Evolutionary conservation across 2,113 vertebrate species (phyloP), one percentile per base, ranked within the genome.

Genomic region (Erythrocercus mccallii): DNA sequence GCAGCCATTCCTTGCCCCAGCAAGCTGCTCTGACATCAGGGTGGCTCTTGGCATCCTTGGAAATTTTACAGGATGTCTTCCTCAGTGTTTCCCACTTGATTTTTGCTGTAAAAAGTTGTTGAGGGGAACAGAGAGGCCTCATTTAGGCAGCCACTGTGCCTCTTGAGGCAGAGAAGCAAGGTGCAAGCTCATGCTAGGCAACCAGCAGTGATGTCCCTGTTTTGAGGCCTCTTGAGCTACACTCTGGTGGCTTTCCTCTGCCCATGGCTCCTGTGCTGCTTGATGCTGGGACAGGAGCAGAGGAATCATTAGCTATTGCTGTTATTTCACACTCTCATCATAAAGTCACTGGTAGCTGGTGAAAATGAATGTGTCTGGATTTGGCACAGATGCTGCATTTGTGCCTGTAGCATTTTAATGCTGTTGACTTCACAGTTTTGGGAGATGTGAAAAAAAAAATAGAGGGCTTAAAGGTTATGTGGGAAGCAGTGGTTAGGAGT

Each of bases 81-180:
- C 23, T 83, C 38, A 35, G 12, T 47, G 12, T 80, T 92, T 77
- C 13, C 33, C 35, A 31, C 33, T 42, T 54, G 15, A 21, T 25
- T 88, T 81, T 72, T 69, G 4, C 25, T 50, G 7, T 15, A 16
- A 73, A 27, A 58, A 45, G 14, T 15, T 5, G 9, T 21, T 23
- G 40, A 40, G 16, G 73, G 13, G 65, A 88, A 5, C 40, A 73
- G 70, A 57, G 50, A 35, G 22, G 28, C 44, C 9, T 30, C 18
- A 14, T 51, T 15, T 51, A 51, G 45, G 28, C 40, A 64, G 5
- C 5, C 0, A 1, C 47, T 0, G 2, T 57, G 21, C 16, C 16
- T 48, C 57, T 66, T 2, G 6, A 68, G 81, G 42, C 6, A 50
- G 40, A 65, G 31, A 23, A 44, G 33, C 14, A 4, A 42, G 61